A percentile compares a stretch with the other conserved stretches of the same genome.
These are phyloP conservation scores for Gorsachius goisagi DNA, from an alignment of 2,113 vertebrate genomes.

Conservation along the genomic window DNA sequence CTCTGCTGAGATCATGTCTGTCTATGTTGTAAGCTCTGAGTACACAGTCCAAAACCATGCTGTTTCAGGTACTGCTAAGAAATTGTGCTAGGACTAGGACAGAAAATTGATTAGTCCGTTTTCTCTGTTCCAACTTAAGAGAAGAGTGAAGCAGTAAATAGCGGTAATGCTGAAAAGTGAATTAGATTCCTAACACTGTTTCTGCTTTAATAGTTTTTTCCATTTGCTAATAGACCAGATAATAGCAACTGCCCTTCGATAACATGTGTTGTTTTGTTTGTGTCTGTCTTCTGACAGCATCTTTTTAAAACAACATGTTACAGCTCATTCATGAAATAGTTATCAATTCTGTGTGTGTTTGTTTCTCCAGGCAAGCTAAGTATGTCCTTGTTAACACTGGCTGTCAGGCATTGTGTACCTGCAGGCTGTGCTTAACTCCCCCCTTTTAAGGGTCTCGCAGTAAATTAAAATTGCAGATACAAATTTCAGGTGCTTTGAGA, in stretches of 20 bases:
- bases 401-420: constrained; percentile 46
- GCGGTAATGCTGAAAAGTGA: constrained; percentile 35
- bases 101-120: constrained; percentile 41
- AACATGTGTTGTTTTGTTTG: constrained; percentile 43
- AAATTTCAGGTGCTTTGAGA: background rate
- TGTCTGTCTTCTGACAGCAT: constrained; percentile 49
- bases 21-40: background rate
- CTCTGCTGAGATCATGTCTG: background rate
- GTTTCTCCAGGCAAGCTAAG: constrained; percentile 54
- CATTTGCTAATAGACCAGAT: constrained; percentile 63
- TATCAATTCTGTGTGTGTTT: constrained; percentile 59
- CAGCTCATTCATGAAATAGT: constrained; percentile 60
- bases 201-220: constrained; percentile 60
- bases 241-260: constrained; percentile 53
- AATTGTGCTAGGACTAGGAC: background rate
- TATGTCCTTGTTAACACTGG: constrained; percentile 35
- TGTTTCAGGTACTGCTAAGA: background rate
- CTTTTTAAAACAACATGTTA: constrained; percentile 52
- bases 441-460: background rate
- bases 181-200: constrained; percentile 57
- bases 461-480: constrained; percentile 16
- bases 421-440: constrained; percentile 19
- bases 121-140: constrained; percentile 14
- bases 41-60: background rate
- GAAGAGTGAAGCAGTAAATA: constrained; percentile 41